These are phyloP conservation scores for Yponomeuta sedellus DNA, from an alignment of 2,888 invertebrate genomes.

Conservation along the genomic window DNA sequence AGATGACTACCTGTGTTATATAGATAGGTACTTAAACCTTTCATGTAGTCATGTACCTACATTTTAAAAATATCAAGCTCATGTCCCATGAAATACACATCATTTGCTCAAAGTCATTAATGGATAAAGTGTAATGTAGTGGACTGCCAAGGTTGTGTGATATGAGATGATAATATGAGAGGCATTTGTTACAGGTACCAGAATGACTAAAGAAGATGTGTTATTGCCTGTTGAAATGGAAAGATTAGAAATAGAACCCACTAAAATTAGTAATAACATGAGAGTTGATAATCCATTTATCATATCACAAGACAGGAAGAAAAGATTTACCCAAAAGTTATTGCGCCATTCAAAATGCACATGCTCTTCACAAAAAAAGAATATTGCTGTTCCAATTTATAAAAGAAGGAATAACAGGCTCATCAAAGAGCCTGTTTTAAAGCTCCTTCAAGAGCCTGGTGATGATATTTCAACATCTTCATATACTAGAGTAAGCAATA, in stretches of 20 bases:
- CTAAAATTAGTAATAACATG: conserved; percentile 37
- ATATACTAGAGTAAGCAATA: conserved; percentile 17
- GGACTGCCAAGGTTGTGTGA: too few species aligned
- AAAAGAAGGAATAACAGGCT: conserved; percentile 67
- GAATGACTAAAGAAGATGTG: conserved; percentile 67
- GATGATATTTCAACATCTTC: conserved; percentile 22
- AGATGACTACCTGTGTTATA: too few species aligned
- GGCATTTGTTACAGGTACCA: conserved; percentile 17
- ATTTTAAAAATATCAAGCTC: too few species aligned
- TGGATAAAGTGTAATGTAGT: too few species aligned
- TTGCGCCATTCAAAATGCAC: conserved; percentile 42
- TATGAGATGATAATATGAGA: too few species aligned
- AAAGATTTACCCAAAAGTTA: conserved; percentile 27
- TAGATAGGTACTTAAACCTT: too few species aligned
- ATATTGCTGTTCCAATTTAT: conserved; percentile 38
- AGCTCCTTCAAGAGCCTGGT: conserved; percentile 52
- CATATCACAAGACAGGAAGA: conserved; percentile 28
- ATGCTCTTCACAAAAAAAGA: conserved; percentile 40
- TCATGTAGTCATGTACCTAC: too few species aligned
- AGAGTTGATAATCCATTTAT: conserved; percentile 54
- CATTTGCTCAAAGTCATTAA: too few species aligned
- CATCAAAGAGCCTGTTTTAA: conserved; percentile 75
- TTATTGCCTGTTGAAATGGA: conserved; percentile 71
- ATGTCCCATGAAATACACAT: too few species aligned
- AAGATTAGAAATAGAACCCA: conserved; percentile 74